Base-by-base conservation (phyloP, 2,888 invertebrate species). In the Hyposoter dolosus region DNA sequence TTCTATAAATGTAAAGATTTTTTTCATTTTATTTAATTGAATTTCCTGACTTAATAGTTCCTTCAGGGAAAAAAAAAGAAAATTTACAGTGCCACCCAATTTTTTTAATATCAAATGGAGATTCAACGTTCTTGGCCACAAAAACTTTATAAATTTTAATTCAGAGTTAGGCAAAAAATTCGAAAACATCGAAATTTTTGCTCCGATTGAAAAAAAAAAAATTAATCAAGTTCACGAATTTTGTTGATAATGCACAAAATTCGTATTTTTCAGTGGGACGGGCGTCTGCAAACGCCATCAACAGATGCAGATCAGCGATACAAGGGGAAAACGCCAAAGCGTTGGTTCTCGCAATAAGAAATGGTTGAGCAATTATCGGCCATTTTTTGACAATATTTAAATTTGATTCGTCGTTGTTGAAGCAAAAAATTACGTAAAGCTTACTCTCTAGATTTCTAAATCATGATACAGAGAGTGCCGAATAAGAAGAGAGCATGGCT, bases 281-380 rank as follows among this genome's bases (percentile, higher is more conserved):
- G 90, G 91, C 92, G 71, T 90, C 94, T 1, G 89, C 92, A 3
- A 93, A 89, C 65, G 89, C 93, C 0, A 88, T 94, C 0, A 88
- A 91, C 19, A 90, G 90, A 63, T 94, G 94, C 88, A 92, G 94
- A 87, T 71, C 90, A 3, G 94, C 94, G 3, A 92, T 94, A 43
- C 92, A 93, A 72, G 93, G 93, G 10, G 92, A 92, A 78, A 92
- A 94, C 88, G 72, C 90, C 0, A 92, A 91, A 47, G 91, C 93
- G 4, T 90, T 94, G 3, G 80, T 90, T 56, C 65, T 90, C 19
- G 93, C 94, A 2, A 88, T 94, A 80, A 90, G 91, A 88, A 92
- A 93, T 32, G 92, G 93, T 45, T 93, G 86, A 90, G 19, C n/a
- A 19, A 40, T 40, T 40, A 66, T 9, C 40, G 35, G 9, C 40